Percentiles rank a stretch among this genome's conserved stretches.
phyloP scores from a whole-genome alignment of 2,113 vertebrate species.

The Lampris incognitus region DNA sequence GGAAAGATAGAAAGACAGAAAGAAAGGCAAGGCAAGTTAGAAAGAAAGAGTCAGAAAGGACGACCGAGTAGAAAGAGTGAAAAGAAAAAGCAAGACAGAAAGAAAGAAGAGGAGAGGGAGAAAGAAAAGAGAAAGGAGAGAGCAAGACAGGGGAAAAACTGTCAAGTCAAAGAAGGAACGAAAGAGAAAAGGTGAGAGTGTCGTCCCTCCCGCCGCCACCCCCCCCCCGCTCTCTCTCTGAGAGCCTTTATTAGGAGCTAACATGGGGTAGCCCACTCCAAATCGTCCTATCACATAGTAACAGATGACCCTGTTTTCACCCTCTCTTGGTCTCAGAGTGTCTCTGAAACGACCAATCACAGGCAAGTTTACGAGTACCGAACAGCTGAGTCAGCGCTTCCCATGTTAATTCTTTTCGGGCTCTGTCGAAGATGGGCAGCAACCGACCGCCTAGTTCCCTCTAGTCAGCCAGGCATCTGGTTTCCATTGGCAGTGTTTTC shows the following conservation, averaged over 20 bases:
- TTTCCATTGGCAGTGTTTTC: conserved; percentile 19
- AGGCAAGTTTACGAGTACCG: conserved; percentile 33
- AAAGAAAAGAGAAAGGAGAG: too few species aligned
- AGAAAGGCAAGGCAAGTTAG: too few species aligned
- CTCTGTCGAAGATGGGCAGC: conserved; percentile 38
- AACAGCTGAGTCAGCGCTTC: conserved; percentile 69
- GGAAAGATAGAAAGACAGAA: too few species aligned
- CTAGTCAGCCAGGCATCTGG: conserved; percentile 32
- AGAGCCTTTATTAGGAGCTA: not conserved
- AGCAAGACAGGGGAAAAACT: too few species aligned
- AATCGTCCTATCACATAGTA: conserved; percentile 71
- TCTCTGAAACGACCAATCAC: conserved; percentile 55
- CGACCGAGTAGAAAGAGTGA: too few species aligned
- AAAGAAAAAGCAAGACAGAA: too few species aligned
- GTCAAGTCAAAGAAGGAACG: too few species aligned
- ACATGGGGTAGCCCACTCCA: conserved; percentile 23
- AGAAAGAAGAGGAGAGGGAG: too few species aligned
- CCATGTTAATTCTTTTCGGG: conserved; percentile 35
- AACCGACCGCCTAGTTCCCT: not conserved
- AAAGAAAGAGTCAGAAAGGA: too few species aligned
- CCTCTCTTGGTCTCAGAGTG: conserved; percentile 50
- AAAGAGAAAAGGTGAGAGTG: too few species aligned
- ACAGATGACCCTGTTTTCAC: conserved; percentile 66
- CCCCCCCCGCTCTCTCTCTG: not conserved
- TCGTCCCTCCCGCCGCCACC: not conserved